A percentile compares a stretch with the other conserved stretches of the same genome.
phyloP scores from a whole-genome alignment of 2,113 vertebrate species.

The Eptatretus burgeri region DNA sequence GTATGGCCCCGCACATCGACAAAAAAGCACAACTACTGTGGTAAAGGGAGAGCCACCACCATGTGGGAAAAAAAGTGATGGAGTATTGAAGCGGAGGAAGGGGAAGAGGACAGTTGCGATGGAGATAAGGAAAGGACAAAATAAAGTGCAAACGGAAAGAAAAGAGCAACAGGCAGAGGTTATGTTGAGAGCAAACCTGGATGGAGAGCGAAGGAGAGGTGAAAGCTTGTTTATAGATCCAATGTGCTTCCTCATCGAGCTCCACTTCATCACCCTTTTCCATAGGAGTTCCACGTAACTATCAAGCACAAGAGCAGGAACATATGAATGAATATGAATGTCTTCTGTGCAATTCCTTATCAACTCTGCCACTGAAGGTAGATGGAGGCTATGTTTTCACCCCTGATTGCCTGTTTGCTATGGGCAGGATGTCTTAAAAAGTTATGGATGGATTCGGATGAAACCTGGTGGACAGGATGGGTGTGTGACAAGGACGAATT shows the following conservation, averaged over 20 bases:
- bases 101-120: neutral
- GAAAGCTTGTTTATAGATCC: slow-evolving; percentile 93
- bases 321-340: no score
- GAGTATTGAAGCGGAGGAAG: neutral
- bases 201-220: slow-evolving; percentile 79
- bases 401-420: no score
- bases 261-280: slow-evolving; percentile 80
- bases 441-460: no score
- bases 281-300: slow-evolving; percentile 60
- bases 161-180: neutral
- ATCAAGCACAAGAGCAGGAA: slow-evolving; percentile 8
- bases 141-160: slow-evolving; percentile 3
- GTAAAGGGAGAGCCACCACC: neutral
- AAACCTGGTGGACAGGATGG: no score
- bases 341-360: no score
- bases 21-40: no score
- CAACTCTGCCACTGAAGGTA: no score
- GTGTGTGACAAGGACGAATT: no score
- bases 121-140: slow-evolving; percentile 6
- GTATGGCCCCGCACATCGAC: no score
- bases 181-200: slow-evolving; percentile 27
- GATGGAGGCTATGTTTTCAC: no score
- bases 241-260: slow-evolving; percentile 86
- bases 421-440: no score
- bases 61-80: neutral